Evolutionary conservation across 2,888 invertebrate genomes (phyloP), one percentile per base, ranked within the genome.

Genomic region (Drosophila demipolita): DNA sequence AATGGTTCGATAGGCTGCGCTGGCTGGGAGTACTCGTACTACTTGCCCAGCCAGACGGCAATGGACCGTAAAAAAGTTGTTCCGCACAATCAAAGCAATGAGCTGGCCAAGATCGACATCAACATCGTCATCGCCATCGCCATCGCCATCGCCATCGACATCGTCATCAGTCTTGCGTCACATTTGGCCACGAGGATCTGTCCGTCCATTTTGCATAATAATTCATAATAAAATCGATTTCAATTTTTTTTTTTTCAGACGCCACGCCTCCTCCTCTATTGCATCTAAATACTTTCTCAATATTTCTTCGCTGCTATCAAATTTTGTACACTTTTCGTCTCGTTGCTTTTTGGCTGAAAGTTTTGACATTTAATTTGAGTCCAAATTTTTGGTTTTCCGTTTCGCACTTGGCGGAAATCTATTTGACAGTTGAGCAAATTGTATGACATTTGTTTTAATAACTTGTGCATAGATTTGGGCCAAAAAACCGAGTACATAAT

Each of bases 1-100:
- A 88, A 82, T 69, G 89, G 76, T 88, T 66, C 87, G 78, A 80
- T 88, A 71, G 84, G 55, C 69, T 35, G 48, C 38, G 62, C 29
- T 29, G 66, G 59, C 57, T 38, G 6, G 64, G 26, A 68, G 66
- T 70, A 64, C 59, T 33, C 29, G 38, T 57, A 36, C 59, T 29
- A 17, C 33, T 32, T 36, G 38, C 36, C 48, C 36, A 40, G 48
- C 52, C 40, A 26, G 64, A 17, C 50, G 29, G 64, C 78, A 79
- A 79, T 80, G 68, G 73, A 80, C 76, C 76, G 80, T 79, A 62
- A 66, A 74, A 66, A 75, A 75, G 29, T 32, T 55, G 80, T 73
- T 80, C 68, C 76, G 76, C 64, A 58, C 66, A 75, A 66, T 61
- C 69, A 20, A 32, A 26, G 36, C 63, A 23, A 50, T 49, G 15